Percentiles rank a stretch among this genome's conserved stretches.
Conservation (phyloP, 92 coral and sea anemone genomes). For the Paramuricea clavata region DNA sequence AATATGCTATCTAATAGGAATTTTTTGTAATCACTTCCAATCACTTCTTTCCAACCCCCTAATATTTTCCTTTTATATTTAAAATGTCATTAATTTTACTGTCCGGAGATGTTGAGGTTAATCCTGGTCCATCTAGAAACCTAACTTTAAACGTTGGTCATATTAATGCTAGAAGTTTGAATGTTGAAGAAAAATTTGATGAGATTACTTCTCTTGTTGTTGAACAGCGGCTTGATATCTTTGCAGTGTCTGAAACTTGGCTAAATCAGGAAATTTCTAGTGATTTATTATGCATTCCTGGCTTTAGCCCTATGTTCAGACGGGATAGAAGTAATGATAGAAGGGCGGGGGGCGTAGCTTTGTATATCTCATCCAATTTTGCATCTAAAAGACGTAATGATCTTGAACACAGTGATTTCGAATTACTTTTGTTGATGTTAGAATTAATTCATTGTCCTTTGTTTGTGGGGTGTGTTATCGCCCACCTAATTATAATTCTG, state of each 20-base stretch:
- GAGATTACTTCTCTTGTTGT: not conserved
- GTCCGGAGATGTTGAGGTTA: constrained; percentile 22
- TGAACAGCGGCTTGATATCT: not conserved
- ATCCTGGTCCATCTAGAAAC: constrained; percentile 1
- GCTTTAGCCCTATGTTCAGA: constrained; percentile 2
- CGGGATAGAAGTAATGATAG: not conserved
- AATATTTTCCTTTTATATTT: constrained; percentile 17
- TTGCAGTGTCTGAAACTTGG: constrained; percentile 18
- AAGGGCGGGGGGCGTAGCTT: not conserved
- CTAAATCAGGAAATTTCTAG: not conserved
- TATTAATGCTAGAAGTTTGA: constrained; percentile 13
- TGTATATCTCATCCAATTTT: not conserved
- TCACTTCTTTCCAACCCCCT: too few species aligned
- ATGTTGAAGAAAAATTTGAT: constrained; percentile 26
- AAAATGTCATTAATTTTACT: constrained; percentile 7
- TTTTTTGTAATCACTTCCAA: too few species aligned
- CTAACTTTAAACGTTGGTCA: constrained; percentile 12
- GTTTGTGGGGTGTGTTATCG: not conserved
- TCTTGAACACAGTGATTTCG: constrained; percentile 12
- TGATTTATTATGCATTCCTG: not conserved
- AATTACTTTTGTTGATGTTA: not conserved
- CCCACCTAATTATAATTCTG: not conserved
- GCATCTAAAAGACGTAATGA: not conserved
- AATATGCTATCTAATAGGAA: too few species aligned
- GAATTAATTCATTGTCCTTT: not conserved